Evolutionary conservation across 2,113 vertebrate species (phyloP).

Genomic region (Anseranas semipalmata): DNA sequence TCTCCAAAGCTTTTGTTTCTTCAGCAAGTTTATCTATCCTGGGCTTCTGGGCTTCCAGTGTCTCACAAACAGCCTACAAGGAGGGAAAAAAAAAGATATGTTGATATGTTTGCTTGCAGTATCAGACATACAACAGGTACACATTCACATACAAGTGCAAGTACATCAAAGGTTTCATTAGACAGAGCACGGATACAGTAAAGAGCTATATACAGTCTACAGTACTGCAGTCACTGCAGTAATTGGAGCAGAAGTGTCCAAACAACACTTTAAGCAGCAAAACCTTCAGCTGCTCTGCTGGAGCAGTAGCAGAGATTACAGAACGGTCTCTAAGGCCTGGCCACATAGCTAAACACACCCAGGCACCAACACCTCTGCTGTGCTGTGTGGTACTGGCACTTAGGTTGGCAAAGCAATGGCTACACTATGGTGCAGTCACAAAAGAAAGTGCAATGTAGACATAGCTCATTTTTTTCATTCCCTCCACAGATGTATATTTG

Average conservation of each 20-base stretch:
- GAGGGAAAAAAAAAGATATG: neutral
- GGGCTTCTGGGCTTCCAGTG: slow-evolving; percentile 82
- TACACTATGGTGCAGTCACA: neutral
- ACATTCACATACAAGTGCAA: neutral
- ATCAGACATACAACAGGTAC: neutral
- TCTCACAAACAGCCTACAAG: slow-evolving; percentile 78
- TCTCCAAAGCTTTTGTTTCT: slow-evolving; percentile 76
- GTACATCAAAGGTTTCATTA: neutral
- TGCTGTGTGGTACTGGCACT: fast-evolving
- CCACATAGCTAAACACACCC: fast-evolving
- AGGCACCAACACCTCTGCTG: fast-evolving
- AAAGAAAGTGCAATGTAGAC: neutral
- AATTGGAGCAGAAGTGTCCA: neutral
- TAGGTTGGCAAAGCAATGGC: neutral
- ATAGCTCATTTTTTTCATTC: neutral
- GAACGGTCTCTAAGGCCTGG: neutral
- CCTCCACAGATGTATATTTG: neutral
- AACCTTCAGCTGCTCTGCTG: neutral
- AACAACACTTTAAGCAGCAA: neutral
- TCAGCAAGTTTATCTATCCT: slow-evolving; percentile 75
- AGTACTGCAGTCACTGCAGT: neutral
- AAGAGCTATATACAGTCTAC: too few relatives aligned
- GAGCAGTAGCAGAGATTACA: neutral
- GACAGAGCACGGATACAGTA: neutral
- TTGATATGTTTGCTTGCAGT: neutral